A percentile compares a stretch with the other conserved stretches of the same genome.
Evolutionary conservation across 2,113 vertebrate genomes (phyloP).

Genomic region (Perognathus longimembris): DNA sequence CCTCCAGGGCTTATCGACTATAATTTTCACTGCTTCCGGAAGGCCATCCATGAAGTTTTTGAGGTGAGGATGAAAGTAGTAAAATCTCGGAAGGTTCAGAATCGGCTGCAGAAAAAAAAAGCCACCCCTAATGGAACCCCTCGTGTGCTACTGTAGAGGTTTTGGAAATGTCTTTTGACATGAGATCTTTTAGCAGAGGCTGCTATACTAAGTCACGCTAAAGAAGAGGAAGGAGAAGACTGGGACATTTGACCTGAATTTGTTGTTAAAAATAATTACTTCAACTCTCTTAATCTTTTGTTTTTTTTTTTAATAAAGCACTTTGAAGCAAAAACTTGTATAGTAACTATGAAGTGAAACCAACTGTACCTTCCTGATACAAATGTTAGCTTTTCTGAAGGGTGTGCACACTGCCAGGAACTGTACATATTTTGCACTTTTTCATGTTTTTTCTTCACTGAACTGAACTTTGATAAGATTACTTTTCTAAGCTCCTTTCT

Average conservation of each 20-base stretch:
- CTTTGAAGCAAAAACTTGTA: constrained; percentile 88
- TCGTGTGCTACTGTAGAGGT: constrained; percentile 83
- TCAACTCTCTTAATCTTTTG: constrained; percentile 80
- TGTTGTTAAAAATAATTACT: constrained; percentile 60
- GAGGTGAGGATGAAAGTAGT: constrained; percentile 95
- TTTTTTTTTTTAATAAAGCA: constrained; percentile 85
- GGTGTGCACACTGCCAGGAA: constrained; percentile 83
- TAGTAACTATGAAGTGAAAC: constrained; percentile 84
- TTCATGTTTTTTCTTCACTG: constrained; percentile 85
- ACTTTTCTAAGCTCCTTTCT: constrained; percentile 88
- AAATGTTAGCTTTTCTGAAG: constrained; percentile 84
- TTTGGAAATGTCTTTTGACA: constrained; percentile 52
- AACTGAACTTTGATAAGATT: constrained; percentile 88
- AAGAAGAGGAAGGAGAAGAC: constrained; percentile 68
- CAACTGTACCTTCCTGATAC: constrained; percentile 85
- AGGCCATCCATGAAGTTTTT: constrained; percentile 97
- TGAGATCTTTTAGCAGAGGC: constrained; percentile 63
- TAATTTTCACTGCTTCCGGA: constrained; percentile 98
- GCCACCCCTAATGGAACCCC: constrained; percentile 88
- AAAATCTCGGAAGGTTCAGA: constrained; percentile 92
- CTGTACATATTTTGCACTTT: constrained; percentile 88
- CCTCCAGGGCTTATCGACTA: constrained; percentile 95
- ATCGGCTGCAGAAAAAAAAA: constrained; percentile 91
- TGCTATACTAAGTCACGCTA: constrained; percentile 79
- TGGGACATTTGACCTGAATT: constrained; percentile 70